Percentiles rank a stretch among this genome's conserved stretches.
Evolutionary conservation across 2,888 invertebrate genomes (phyloP).

Genomic region (Troilus luridus): DNA sequence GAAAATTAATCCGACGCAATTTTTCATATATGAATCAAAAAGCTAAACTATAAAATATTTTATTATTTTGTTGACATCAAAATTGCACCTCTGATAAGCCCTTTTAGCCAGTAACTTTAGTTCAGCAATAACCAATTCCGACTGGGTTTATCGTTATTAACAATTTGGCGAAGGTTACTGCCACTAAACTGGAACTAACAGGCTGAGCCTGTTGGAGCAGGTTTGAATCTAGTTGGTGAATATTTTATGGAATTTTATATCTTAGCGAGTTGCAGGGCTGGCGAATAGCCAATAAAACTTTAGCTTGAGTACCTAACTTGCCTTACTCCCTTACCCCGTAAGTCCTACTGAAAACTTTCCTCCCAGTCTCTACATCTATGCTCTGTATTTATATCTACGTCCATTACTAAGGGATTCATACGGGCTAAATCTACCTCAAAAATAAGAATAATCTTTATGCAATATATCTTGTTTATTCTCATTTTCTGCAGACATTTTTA

Average conservation of each 20-base stretch:
- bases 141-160: neutral
- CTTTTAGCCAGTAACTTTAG: neutral
- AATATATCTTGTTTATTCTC: too few species aligned
- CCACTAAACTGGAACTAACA: neutral
- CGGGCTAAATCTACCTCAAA: too few species aligned
- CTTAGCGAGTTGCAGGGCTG: neutral
- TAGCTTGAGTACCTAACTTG: neutral
- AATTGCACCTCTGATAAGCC: too few species aligned
- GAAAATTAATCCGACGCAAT: too few species aligned
- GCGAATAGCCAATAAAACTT: conserved; percentile 24
- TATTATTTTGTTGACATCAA: too few species aligned
- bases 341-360: conserved; percentile 14
- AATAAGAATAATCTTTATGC: too few species aligned
- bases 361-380: neutral
- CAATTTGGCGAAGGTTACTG: conserved; percentile 2
- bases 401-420: neutral
- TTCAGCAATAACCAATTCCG: neutral
- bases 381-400: neutral
- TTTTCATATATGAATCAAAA: too few species aligned
- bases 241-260: conserved; percentile 35
- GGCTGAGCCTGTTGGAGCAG: neutral
- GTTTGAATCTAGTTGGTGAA: neutral
- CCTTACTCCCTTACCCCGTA: neutral
- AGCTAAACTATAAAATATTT: too few species aligned
- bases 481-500: too few species aligned